A percentile compares a stretch with the other conserved stretches of the same genome.
These are phyloP conservation scores for Coilia nasus DNA, from an alignment of 2,797 vertebrate genomes.

Conservation along the genomic window DNA sequence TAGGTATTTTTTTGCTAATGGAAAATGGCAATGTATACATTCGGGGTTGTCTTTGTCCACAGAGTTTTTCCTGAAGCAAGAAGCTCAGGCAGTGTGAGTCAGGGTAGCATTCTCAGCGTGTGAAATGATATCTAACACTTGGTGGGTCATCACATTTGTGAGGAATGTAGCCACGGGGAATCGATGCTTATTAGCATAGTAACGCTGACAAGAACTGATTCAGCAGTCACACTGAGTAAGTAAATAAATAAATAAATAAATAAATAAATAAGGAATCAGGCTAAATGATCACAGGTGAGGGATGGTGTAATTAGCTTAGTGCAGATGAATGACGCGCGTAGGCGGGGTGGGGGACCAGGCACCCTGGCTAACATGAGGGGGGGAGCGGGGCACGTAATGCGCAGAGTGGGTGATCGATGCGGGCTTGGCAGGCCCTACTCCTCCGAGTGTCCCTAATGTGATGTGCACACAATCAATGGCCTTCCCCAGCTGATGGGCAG, in stretches of 20 bases:
- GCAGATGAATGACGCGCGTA: constrained; percentile 61
- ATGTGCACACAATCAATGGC: constrained; percentile 70
- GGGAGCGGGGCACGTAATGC: constrained; percentile 52
- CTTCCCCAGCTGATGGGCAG: constrained; percentile 57
- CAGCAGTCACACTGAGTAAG: constrained; percentile 30
- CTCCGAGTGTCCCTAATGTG: constrained; percentile 65
- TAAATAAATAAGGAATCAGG: constrained; percentile 53
- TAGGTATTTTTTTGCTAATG: neutral
- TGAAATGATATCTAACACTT: neutral
- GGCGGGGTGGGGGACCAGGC: no score
- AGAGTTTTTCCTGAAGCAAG: neutral
- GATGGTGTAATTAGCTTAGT: constrained; percentile 64
- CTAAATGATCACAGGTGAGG: constrained; percentile 67
- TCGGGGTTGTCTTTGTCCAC: neutral
- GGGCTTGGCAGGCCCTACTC: constrained; percentile 44
- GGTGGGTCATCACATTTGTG: constrained; percentile 39
- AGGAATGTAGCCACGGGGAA: constrained; percentile 54
- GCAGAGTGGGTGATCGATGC: constrained; percentile 65
- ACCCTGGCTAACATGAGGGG: constrained; percentile 42
- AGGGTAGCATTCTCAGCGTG: neutral
- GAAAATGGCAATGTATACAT: neutral
- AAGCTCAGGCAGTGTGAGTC: neutral
- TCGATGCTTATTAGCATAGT: constrained; percentile 70
- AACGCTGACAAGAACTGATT: constrained; percentile 73
- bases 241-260: no score